A percentile compares a stretch with the other conserved stretches of the same genome.
These are phyloP conservation scores for Melolontha melolontha DNA, from an alignment of 2,888 invertebrate genomes.

Conservation along the genomic window DNA sequence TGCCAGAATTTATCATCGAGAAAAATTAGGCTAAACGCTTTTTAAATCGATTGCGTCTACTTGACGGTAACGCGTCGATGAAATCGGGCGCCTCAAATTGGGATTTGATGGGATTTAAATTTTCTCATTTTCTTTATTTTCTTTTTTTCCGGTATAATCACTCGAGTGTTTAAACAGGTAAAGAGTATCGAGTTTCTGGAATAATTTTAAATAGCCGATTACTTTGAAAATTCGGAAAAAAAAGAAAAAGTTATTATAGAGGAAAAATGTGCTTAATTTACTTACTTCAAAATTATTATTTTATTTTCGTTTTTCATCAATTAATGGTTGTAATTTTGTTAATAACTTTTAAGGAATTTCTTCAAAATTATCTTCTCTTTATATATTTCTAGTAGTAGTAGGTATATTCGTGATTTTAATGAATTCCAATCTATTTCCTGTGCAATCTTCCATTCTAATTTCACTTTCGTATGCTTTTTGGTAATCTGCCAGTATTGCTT, in stretches of 20 bases:
- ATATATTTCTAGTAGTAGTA: too few relatives aligned
- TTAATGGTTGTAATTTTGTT: too few relatives aligned
- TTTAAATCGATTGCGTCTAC: conserved; percentile 19
- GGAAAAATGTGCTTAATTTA: neutral
- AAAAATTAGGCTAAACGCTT: conserved; percentile 41
- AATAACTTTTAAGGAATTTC: too few relatives aligned
- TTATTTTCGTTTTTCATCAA: too few relatives aligned
- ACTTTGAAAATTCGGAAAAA: neutral
- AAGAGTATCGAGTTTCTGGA: conserved; percentile 12
- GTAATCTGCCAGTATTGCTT: too few relatives aligned
- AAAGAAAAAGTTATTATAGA: neutral
- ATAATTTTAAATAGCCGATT: conserved; percentile 11
- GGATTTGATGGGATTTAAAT: conserved; percentile 47
- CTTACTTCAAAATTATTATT: too few relatives aligned
- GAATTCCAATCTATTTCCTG: too few relatives aligned
- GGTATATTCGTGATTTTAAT: too few relatives aligned
- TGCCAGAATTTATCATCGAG: conserved; percentile 29
- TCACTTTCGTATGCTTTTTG: too few relatives aligned
- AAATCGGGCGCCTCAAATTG: conserved; percentile 36
- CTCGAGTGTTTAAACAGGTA: conserved; percentile 8
- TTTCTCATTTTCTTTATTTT: conserved; percentile 20
- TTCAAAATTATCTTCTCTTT: too few relatives aligned
- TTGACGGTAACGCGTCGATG: neutral
- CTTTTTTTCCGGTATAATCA: conserved; percentile 7
- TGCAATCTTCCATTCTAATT: too few relatives aligned